phyloP scores from a whole-genome alignment of 2,797 vertebrate species.

The Pseudochirops cupreus region DNA sequence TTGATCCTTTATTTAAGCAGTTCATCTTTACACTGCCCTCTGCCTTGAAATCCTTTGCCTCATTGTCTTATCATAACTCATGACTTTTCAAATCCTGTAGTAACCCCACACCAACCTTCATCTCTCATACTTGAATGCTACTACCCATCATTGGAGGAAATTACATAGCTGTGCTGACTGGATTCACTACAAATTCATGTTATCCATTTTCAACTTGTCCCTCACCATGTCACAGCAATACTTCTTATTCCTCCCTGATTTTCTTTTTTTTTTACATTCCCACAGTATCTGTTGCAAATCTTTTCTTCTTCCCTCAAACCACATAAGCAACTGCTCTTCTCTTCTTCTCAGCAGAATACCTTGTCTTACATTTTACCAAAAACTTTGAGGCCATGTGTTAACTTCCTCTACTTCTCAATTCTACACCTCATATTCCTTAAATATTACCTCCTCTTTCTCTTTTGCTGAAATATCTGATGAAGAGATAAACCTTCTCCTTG shows the following conservation, averaged over 20 bases:
- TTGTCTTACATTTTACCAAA: neutral
- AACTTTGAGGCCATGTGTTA: neutral
- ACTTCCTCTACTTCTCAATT: neutral
- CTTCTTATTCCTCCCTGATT: neutral
- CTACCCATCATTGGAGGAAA: neutral
- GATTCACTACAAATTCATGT: neutral
- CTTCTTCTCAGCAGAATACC: neutral
- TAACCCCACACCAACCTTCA: neutral
- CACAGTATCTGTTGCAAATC: neutral
- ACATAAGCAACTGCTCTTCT: neutral
- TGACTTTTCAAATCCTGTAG: neutral
- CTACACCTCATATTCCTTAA: neutral
- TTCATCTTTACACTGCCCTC: neutral
- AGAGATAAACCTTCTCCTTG: neutral
- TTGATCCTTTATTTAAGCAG: neutral
- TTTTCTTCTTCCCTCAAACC: neutral
- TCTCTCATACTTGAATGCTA: neutral
- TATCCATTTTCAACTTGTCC: neutral
- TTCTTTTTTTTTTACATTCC: neutral
- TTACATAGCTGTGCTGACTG: neutral
- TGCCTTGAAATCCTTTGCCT: neutral
- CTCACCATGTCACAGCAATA: neutral
- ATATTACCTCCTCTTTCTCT: neutral
- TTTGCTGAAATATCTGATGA: neutral
- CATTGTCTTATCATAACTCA: neutral